Base-by-base conservation (phyloP, 1,140 invertebrate species). In the Leucophenga varia region DNA sequence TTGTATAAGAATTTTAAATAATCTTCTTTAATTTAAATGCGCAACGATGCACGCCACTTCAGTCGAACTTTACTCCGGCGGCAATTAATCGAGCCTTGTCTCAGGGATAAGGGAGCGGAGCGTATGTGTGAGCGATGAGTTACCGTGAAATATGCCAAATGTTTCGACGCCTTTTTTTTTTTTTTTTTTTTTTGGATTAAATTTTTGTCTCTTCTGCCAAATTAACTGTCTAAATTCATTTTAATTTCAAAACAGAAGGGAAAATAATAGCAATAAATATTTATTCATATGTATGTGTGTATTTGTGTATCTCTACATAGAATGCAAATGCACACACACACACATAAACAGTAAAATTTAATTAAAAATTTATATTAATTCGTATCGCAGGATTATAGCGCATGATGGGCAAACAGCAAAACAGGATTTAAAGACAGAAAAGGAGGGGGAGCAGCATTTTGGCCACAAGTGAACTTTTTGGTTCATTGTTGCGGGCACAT, bases 211-310 rank as follows among this genome's bases (percentile, higher is more conserved):
- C 50, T 49, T 53, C 46, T 61, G 47, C 53, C 49, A 25, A 25
- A 68, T 67, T 67, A 67, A 67, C 63, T 67, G 63, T 59, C 59
- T 25, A 42, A n/a, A n/a, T n/a, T n/a, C n/a, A n/a, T n/a, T n/a
- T n/a, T n/a, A n/a, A n/a, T n/a, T n/a, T n/a, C n/a, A n/a, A n/a
- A n/a, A n/a, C n/a, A n/a, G n/a, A n/a, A n/a, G n/a, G n/a, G n/a
- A n/a, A n/a, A n/a, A n/a, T n/a, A n/a, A 35, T 32, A 38, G 59
- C 54, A 59, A 67, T 67, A 67, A 67, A 63, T 67, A 67, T 68
- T 67, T 67, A 67, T 67, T 67, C 63, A 67, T 67, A 67, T 67
- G 68, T 67, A 64, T 67, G 67, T 63, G 54, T n/a, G n/a, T n/a
- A 67, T 67, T 67, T 67, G 63, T 67, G 67, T 63, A 57, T n/a